These are phyloP conservation scores for Parelbella ahira DNA, from an alignment of 2,888 invertebrate genomes.

Conservation along the genomic window DNA sequence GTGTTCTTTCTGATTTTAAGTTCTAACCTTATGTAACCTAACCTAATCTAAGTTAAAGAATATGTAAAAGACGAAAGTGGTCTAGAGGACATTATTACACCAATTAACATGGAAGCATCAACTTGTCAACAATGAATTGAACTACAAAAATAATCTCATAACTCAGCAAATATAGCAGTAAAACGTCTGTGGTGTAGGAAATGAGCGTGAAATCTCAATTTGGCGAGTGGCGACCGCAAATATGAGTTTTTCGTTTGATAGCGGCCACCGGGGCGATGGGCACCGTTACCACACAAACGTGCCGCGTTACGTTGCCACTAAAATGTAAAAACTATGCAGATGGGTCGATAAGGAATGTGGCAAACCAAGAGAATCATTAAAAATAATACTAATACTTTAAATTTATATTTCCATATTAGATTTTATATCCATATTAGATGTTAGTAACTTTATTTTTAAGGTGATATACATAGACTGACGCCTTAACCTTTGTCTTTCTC, in stretches of 20 bases:
- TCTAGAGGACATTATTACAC: too few relatives aligned
- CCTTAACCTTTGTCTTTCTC: too few relatives aligned
- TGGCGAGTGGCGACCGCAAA: constrained; percentile 31
- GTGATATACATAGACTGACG: too few relatives aligned
- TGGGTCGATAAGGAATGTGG: constrained; percentile 5
- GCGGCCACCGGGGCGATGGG: constrained; percentile 34
- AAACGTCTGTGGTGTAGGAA: constrained; percentile 27
- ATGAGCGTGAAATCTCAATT: constrained; percentile 31
- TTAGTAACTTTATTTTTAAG: too few relatives aligned
- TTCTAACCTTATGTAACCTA: too few relatives aligned
- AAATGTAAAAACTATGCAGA: constrained; percentile 41
- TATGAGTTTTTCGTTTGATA: constrained; percentile 33
- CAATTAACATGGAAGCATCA: too few relatives aligned
- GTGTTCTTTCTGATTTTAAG: too few relatives aligned
- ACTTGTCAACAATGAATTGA: neutral
- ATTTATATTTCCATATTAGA: too few relatives aligned
- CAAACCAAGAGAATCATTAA: constrained; percentile 15
- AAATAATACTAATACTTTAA: too few relatives aligned
- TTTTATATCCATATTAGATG: too few relatives aligned
- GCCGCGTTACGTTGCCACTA: constrained; percentile 3
- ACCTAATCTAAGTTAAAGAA: too few relatives aligned
- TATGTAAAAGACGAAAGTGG: too few relatives aligned
- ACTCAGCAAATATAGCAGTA: constrained; percentile 2
- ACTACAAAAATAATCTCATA: neutral
- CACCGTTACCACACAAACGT: constrained; percentile 42